These are phyloP conservation scores for Pachyuromys duprasi DNA, from an alignment of 2,797 vertebrate species.

Conservation along the genomic window DNA sequence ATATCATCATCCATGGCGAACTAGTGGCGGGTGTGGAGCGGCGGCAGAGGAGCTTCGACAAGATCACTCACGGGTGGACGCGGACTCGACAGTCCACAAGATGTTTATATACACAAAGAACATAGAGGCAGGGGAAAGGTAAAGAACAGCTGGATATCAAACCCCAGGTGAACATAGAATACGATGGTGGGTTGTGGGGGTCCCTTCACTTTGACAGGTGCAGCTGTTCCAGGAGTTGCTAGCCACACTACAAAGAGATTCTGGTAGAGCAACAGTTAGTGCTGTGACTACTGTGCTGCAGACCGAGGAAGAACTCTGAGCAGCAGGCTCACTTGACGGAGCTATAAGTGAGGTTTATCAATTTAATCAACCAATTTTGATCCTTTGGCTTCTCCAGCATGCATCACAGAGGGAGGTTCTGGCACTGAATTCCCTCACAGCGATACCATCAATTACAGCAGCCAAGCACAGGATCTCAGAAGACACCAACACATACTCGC, in stretches of 20 bases:
- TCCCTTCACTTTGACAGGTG: neutral
- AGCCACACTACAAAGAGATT: neutral
- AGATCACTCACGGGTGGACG: slow-evolving; percentile 37
- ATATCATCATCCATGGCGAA: slow-evolving; percentile 98
- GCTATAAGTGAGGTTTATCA: rapidly evolving
- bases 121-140: too few species aligned
- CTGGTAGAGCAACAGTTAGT: neutral
- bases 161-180: neutral
- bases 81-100: slow-evolving; percentile 73
- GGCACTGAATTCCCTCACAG: neutral
- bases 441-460: too few species aligned
- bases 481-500: neutral
- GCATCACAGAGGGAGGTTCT: neutral
- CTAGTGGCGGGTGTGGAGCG: slow-evolving; percentile 64
- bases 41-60: slow-evolving; percentile 19
- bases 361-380: neutral
- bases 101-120: neutral
- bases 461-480: neutral
- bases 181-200: neutral
- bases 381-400: neutral
- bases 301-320: neutral
- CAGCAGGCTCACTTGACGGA: neutral
- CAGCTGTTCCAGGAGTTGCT: too few species aligned
- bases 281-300: neutral
- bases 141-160: neutral